Base-by-base conservation (phyloP, 2,797 vertebrate species). In the Poeciliopsis infans region DNA sequence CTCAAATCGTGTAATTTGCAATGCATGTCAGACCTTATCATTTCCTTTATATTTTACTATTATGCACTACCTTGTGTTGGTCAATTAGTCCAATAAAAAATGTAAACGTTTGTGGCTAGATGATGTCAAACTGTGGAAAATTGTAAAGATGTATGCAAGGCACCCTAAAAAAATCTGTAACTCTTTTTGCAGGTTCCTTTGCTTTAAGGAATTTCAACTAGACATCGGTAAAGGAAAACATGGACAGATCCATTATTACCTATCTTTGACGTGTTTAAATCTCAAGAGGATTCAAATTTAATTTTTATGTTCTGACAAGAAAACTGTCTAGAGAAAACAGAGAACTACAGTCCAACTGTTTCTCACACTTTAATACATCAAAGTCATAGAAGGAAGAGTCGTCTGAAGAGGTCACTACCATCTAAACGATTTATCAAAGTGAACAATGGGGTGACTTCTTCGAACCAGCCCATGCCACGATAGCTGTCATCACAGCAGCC, bases 401-500 rank as follows among this genome's bases (percentile, higher is more conserved):
- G 82, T 91, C 87, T 80, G 71, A 79, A 76, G 85, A 80, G 89
- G 89, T 91, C 89, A 87, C 77, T 80, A 53, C 83, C 91, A 92
- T 89, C 88, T 36, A 74, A 85, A 82, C 83, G 87, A 93, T 94
- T 89, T 91, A 85, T 85, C 93, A 91, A 85, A 64, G 80, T 86
- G 92, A 95, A 96, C 95, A 96, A 95, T 95, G 89, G 93, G 75
- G 90, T 87, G 94, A 95, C 92, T 91, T 88, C 86, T 87, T 83
- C 53, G n/a, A 82, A 83, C 82, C 81, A 77, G 57, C 77, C 55
- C 69, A 84, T 86, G 89, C 82, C 88, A 88, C 86, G 53, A 80
- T 75, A 3, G 85, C 92, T 93, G 90, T 94, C 93, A 91, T 90
- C 93, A 15, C 87, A 28, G 33, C 90, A 90, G 91, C 93, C 91